phyloP scores from a whole-genome alignment of 2,888 invertebrate genomes.

The Allophyes oxyacanthae region DNA sequence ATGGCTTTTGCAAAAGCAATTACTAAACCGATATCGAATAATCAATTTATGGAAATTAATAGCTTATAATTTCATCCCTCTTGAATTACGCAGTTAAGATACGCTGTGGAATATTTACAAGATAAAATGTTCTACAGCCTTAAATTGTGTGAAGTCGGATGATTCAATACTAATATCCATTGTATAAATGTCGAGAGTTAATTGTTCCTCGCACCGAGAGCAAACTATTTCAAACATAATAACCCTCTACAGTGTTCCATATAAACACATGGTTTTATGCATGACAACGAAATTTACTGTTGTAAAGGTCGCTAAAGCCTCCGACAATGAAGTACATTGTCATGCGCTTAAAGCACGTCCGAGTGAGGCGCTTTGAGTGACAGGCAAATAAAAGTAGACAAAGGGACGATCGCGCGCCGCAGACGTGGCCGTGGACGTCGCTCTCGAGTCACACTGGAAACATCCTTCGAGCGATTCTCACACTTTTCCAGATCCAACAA shows the following conservation, averaged over 20 bases:
- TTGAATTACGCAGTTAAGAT: conserved; percentile 46
- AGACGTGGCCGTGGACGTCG: conserved; percentile 53
- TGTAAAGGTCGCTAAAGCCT: conserved; percentile 78
- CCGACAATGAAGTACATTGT: conserved; percentile 82
- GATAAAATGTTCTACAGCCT: neutral
- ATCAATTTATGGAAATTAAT: conserved; percentile 30
- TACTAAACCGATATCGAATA: conserved; percentile 23
- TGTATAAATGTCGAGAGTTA: conserved; percentile 59
- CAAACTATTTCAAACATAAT: conserved; percentile 60
- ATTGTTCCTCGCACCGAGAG: conserved; percentile 60
- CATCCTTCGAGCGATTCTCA: conserved; percentile 69
- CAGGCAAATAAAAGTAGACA: conserved; percentile 86
- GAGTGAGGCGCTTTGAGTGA: conserved; percentile 80
- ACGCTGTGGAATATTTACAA: conserved; percentile 2
- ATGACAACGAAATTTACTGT: conserved; percentile 84
- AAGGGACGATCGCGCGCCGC: conserved; percentile 66
- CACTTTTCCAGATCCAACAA: conserved; percentile 69
- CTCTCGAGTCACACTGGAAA: conserved; percentile 48
- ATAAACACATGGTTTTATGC: conserved; percentile 81
- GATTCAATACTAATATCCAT: conserved; percentile 6
- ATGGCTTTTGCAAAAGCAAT: conserved; percentile 36
- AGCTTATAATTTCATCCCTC: conserved; percentile 39
- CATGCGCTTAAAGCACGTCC: conserved; percentile 76
- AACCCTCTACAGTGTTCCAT: conserved; percentile 63
- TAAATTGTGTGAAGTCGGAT: conserved; percentile 3